Evolutionary conservation across 2,888 invertebrate species (phyloP), one percentile per base, ranked within the genome.

Genomic region (Synergus gifuensis): DNA sequence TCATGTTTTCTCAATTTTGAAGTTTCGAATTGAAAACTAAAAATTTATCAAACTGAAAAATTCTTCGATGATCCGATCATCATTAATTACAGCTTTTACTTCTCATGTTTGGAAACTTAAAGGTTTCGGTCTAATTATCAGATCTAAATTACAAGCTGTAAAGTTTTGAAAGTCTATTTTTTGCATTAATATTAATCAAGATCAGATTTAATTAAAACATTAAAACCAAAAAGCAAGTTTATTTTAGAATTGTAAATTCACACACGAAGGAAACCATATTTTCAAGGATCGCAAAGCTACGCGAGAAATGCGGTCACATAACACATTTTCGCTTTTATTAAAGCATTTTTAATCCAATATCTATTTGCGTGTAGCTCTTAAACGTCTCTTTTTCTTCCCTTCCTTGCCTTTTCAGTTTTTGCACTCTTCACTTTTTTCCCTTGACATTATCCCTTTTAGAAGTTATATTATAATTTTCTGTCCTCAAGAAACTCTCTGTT

Each of bases 231-330:
- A 14, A 49, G 9, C 16, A 28, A 11, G 4, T 14, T 12, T 69
- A 28, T 28, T 22, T 16, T 14, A 28, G 22, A 49, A 16, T 4
- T 8, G 69, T 8, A 69, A 49, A 69, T 44, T 66, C 44, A 66
- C 42, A 66, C 66, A 42, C 49, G 28, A 28, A 69, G 16, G n/a
- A 49, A 69, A 69, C 28, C 36, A 54, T 69, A 66, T 40, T 40
- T 36, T 3, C 64, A 36, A 64, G 64, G n/a, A 64, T 8, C 36
- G 49, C 5, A 3, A 40, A 73, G 54, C 36, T 40, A 40, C 54
- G 73, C 73, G 11, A 73, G 54, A 73, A 73, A 58, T 73, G 73
- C 73, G 73, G 73, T 73, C 73, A 73, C 73, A 40, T 73, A 73
- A 73, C 40, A 73, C 54, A n/a, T 73, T 73, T 73, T 73, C 54